Evolutionary conservation across 1,140 invertebrate genomes (phyloP).

Genomic region (Wasmannia auropunctata): DNA sequence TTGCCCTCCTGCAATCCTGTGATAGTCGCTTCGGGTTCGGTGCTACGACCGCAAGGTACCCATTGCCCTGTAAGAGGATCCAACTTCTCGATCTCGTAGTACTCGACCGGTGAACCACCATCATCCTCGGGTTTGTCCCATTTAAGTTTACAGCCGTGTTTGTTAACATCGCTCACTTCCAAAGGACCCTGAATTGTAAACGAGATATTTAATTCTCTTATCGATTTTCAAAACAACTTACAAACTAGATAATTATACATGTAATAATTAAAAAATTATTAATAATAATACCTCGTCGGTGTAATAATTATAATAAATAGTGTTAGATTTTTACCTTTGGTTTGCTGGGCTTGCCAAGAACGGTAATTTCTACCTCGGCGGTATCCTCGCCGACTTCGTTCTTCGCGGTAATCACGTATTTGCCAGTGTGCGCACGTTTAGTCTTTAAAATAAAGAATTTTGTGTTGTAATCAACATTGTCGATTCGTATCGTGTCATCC

Average conservation of each 20-base stretch:
- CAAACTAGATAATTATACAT: background rate
- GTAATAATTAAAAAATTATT: slow-evolving; percentile 1
- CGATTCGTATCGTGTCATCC: slow-evolving; percentile 90
- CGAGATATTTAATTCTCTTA: background rate
- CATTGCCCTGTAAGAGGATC: slow-evolving; percentile 97
- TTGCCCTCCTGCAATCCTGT: slow-evolving; percentile 96
- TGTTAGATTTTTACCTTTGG: slow-evolving; percentile 77
- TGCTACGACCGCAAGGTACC: slow-evolving; percentile 94
- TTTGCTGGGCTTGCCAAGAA: slow-evolving; percentile 89
- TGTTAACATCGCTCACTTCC: slow-evolving; percentile 95
- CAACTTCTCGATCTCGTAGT: slow-evolving; percentile 99
- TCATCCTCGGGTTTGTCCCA: slow-evolving; percentile 98
- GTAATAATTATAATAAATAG: background rate
- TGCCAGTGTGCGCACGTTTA: slow-evolving; percentile 94
- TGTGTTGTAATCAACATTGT: slow-evolving; percentile 95
- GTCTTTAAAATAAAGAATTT: slow-evolving; percentile 94
- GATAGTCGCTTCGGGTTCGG: slow-evolving; percentile 93
- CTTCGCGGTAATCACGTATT: slow-evolving; percentile 95
- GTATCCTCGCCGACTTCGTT: slow-evolving; percentile 98
- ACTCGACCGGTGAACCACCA: slow-evolving; percentile 96
- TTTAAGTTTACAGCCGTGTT: slow-evolving; percentile 96
- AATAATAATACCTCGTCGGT: background rate
- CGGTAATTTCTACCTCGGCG: slow-evolving; percentile 95
- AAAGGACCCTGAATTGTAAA: slow-evolving; percentile 93
- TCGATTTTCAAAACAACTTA: background rate